Evolutionary conservation across 2,113 vertebrate genomes (phyloP), one percentile per base, ranked within the genome.

Genomic region (Falcunculus frontatus): DNA sequence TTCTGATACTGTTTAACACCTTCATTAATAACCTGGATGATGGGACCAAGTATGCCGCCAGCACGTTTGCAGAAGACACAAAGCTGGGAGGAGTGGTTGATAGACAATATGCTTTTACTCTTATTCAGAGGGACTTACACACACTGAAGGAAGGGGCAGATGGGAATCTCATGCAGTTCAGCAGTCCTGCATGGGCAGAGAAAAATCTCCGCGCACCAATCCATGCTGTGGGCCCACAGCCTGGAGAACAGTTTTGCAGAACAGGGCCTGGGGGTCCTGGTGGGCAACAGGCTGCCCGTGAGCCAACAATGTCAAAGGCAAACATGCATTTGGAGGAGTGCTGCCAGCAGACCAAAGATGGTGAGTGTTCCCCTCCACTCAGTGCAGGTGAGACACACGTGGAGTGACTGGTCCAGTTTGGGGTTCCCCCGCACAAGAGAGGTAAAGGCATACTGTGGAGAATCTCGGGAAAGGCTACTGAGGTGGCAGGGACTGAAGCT

Each of bases 251-350:
- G 12, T 21, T 68, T 59, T 63, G 15, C 42, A 85, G 49, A 44
- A 32, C 27, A 52, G 6, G 11, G 3, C 1, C 19, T 44, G 13
- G 19, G 4, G 2, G 2, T 46, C 41, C 16, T 82, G 16, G 5
- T 29, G 17, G 3, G 21, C 22, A 79, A 5, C 18, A 75, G 18
- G 32, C 8, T 76, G 53, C 53, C 16, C 21, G 4, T 4, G 6
- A 73, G 20, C 35, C 49, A 69, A 3, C 3, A 30, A 6, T 18
- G 6, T 27, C 7, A 44, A 69, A 60, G 6, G 18, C 1, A 35
- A 76, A 57, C 4, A 14, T 64, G 27, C 35, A 23, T 49, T 20
- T 62, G 30, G 13, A 76, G 27, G 16, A 84, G 13, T 18, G 16
- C 47, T 85, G 21, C n/a, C 46, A 57, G 56, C 14, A 83, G 42